These are phyloP conservation scores for Dermatemys mawii DNA, from an alignment of 2,113 vertebrate genomes.

Conservation along the genomic window DNA sequence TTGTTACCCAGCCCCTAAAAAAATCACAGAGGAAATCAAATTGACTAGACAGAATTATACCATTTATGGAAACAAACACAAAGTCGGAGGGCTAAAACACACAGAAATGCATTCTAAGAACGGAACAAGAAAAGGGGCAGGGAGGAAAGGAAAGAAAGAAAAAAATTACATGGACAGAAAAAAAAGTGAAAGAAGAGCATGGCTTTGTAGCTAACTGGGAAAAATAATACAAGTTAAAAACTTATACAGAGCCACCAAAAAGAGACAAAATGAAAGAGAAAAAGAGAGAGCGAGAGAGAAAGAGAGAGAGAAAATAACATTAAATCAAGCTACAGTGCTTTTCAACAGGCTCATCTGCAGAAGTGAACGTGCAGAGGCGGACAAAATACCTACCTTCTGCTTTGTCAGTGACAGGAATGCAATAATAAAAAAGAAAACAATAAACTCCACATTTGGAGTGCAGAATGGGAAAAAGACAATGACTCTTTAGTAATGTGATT, in stretches of 20 bases:
- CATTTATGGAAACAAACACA: conserved; percentile 84
- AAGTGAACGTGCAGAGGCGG: conserved; percentile 96
- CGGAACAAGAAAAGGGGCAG: conserved; percentile 68
- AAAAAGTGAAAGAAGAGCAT: conserved; percentile 77
- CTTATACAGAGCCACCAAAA: conserved; percentile 76
- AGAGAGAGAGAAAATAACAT: conserved; percentile 84
- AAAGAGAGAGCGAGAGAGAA: conserved; percentile 74
- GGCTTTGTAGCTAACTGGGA: conserved; percentile 87
- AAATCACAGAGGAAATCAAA: conserved; percentile 50
- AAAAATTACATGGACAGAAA: conserved; percentile 25
- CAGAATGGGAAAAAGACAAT: conserved; percentile 95
- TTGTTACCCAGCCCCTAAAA: conserved; percentile 21
- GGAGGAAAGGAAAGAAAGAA: conserved; percentile 43
- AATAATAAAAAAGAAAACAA: conserved; percentile 95
- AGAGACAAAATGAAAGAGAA: conserved; percentile 78
- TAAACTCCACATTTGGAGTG: conserved; percentile 95
- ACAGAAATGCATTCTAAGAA: conserved; percentile 93
- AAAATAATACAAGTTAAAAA: conserved; percentile 81
- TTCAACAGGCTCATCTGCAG: conserved; percentile 97
- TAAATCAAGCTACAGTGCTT: conserved; percentile 98
- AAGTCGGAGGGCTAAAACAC: conserved; percentile 84
- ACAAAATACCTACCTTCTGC: conserved; percentile 97
- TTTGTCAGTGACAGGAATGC: conserved; percentile 97
- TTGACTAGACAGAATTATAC: conserved; percentile 57
- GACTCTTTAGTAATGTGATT: conserved; percentile 93